Conservation (phyloP, 2,888 invertebrate species). For the Pharmacophagus antenor region DNA sequence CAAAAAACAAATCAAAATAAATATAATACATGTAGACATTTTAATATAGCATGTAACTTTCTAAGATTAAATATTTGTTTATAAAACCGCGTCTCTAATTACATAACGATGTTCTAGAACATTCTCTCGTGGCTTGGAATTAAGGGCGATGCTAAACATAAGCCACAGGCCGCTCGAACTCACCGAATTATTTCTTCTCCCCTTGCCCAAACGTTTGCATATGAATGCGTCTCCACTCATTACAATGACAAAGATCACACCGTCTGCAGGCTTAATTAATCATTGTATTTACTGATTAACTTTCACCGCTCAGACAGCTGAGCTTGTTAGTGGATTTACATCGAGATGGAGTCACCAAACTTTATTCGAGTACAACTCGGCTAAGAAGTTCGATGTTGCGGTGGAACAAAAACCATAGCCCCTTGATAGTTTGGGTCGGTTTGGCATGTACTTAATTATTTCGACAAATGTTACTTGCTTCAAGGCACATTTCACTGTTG, state of each 20-base stretch:
- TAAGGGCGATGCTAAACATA: background rate
- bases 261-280: constrained; percentile 70
- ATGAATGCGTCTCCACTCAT: constrained; percentile 62
- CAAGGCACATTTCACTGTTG: background rate
- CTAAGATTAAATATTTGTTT: too few species aligned
- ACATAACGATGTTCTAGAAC: too few species aligned
- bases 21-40: too few species aligned
- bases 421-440: constrained; percentile 1
- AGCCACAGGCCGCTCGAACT: constrained; percentile 10
- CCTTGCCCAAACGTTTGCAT: constrained; percentile 48
- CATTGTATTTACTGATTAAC: constrained; percentile 74
- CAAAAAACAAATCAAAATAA: too few species aligned
- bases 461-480: background rate
- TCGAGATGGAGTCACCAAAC: constrained; percentile 62
- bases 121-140: too few species aligned
- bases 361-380: constrained; percentile 42
- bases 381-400: constrained; percentile 31
- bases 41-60: too few species aligned
- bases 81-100: too few species aligned
- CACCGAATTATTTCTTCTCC: constrained; percentile 33
- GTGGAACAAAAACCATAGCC: constrained; percentile 25
- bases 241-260: constrained; percentile 74
- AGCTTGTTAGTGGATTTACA: constrained; percentile 65
- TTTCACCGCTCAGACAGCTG: constrained; percentile 61
- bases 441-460: constrained; percentile 10